Base-by-base conservation (phyloP, 2,113 vertebrate genomes). In the Riparia riparia region DNA sequence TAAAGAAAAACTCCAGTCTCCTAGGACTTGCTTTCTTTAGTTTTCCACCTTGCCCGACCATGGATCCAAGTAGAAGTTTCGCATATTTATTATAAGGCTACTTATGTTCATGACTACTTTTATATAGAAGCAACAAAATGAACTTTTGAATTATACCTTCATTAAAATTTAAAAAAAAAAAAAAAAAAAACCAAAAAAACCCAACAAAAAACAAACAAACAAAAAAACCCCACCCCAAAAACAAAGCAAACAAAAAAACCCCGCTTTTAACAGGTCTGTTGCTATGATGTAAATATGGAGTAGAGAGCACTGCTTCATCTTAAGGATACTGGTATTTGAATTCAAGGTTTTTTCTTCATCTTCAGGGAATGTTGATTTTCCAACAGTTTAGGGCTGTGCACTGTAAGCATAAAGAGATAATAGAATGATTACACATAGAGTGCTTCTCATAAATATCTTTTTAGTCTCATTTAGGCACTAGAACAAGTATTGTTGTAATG, bases 401-500 rank as follows among this genome's bases (percentile, higher is more conserved):
- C 91, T 71, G 34, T 45, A 92, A 91, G 63, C 32, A n/a, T 90
- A 92, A 81, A 88, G 73, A 93, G 69, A 56, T 83, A 87, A 60
- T 91, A 64, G 66, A 86, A 57, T 93, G 66, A 82, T 73, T 47
- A 29, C 71, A 60, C 26, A 32, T 50, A 9, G 57, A 86, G 25
- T 78, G 47, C 20, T 83, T 93, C 41, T 89, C 60, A 39, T 82
- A 81, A 87, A 83, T 86, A 87, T 3, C 39, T 93, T 92, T 90
- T 50, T 60, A 83, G 68, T 92, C 79, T 96, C 44, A n/a, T 69
- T 81, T 70, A 80, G 41, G 34, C 41, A 69, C 96, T 94, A 83
- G 95, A 92, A 79, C 54, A 96, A 94, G 89, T 91, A 91, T 69
- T 90, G 68, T 57, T 96, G 41, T 87, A 96, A 82, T 81, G 44